Base-by-base conservation (phyloP, 2,797 vertebrate species). In the Gymnocypris eckloni region DNA sequence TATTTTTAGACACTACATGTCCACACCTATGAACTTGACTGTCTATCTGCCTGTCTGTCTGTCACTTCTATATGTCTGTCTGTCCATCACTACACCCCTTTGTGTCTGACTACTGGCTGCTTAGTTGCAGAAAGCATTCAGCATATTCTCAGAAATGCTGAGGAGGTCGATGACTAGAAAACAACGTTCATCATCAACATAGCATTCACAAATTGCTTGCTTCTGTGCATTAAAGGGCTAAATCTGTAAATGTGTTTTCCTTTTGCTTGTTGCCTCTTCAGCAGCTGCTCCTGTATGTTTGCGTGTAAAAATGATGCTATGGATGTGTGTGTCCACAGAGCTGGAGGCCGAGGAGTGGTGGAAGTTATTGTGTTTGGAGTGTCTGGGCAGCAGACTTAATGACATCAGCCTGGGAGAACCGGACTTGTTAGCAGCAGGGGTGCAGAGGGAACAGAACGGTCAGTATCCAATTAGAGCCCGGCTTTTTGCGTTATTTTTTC, bases 261-360 rank as follows among this genome's bases (percentile, higher is more conserved):
- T 43, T 69, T 83, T 43, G 76, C 70, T 56, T 76, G 41, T 50
- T 45, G 52, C 20, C 45, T 73, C 11, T 37, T 61, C 15, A 67
- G 7, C 43, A 43, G 33, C 0, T 56, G n/a, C 75, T 79, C 52
- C 1, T 72, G 81, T 82, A 76, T 81, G 71, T 81, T 25, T 82
- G 83, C 70, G 72, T 75, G 28, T 87, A 67, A 86, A 73, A 84
- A 75, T 87, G 56, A 81, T 64, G 85, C 22, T 86, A 37, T 81
- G 77, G 22, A 80, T 80, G 80, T 80, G 84, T 80, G 76, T 88
- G 71, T 84, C 81, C 89, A 89, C 93, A 99, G 98, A 99, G 92
- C 94, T 99, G 92, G 98, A 99, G 91, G 98, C 98, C 0, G 98
- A 99, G 92, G 98, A 99, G 86, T 99, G 98, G 98, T 99, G 97